A percentile compares a stretch with the other conserved stretches of the same genome.
Conservation (phyloP, 2,113 vertebrate genomes). For the Rhipidura dahli region DNA sequence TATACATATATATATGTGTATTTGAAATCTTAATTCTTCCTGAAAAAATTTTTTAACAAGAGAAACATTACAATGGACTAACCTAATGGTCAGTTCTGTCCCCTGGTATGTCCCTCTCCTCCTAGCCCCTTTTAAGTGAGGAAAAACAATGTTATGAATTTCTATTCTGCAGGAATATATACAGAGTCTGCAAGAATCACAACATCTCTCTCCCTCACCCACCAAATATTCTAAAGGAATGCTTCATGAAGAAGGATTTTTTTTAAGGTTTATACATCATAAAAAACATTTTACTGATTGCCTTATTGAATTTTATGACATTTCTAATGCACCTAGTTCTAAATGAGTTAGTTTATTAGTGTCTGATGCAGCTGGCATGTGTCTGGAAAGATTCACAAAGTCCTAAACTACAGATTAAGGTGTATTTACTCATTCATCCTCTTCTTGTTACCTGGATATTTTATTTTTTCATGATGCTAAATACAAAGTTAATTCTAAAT, state of each 20-base stretch:
- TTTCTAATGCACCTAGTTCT: not conserved
- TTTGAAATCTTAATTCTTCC: not conserved
- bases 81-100: not conserved
- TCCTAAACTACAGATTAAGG: not conserved
- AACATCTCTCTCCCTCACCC: fast-evolving
- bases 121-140: fast-evolving
- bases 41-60: not conserved
- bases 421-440: not conserved
- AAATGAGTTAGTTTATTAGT: not conserved
- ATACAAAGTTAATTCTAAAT: not conserved
- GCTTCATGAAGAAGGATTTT: fast-evolving
- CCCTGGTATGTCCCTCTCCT: not conserved
- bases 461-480: not conserved
- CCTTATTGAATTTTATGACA: not conserved
- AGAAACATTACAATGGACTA: not conserved
- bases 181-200: not conserved
- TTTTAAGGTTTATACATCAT: not conserved
- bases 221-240: not conserved
- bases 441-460: not conserved
- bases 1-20: not conserved
- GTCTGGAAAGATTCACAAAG: not conserved
- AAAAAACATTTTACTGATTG: not conserved
- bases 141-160: not conserved
- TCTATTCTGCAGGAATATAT: not conserved
- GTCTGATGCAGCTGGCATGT: not conserved